Base-by-base conservation (phyloP, 2,797 vertebrate genomes). In the Sebastes matsubarae region DNA sequence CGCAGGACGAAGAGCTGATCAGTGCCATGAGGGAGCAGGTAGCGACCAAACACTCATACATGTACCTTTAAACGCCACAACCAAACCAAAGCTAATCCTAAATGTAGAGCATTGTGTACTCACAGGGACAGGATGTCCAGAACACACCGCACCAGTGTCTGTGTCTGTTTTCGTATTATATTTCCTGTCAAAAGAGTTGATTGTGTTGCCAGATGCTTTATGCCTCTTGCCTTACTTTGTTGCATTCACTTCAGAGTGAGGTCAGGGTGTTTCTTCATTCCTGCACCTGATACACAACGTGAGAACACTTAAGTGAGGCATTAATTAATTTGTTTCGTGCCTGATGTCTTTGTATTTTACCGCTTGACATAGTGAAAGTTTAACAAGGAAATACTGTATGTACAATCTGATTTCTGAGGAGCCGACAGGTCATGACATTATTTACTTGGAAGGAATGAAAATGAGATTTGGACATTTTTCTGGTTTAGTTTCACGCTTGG, bases 11-110 rank as follows among this genome's bases (percentile, higher is more conserved):
- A 66, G 95, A 96, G 89, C 75, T 96, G 70, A 91, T 96, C 75
- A 94, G 93, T 69, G 93, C 94, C 81, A 93, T 96, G 92, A 95
- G 75, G 89, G 95, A 96, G 82, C 95, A 96, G 95, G 96, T 96
- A 89, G 82, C 72, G 18, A 14, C 42, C 1, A 12, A 3, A 12
- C 60, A 30, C 29, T 14, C 8, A 38, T 9, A 4, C 10, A 27
- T 22, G 29, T 27, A 42, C 8, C 22, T 34, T 46, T 2, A 18
- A 55, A 72, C 38, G 27, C 20, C 55, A 10, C 32, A 60, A 22
- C 14, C 32, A 52, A 32, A 22, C 9, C 22, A 18, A 34, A 50
- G 42, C n/a, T 58, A 18, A 63, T 67, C 9, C 18, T 8, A 1
- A 54, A 38, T 58, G 8, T 34, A 52, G 7, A 52, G 18, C 50